phyloP scores from a whole-genome alignment of 2,113 vertebrate species.

The Nycticryphes semicollaris region DNA sequence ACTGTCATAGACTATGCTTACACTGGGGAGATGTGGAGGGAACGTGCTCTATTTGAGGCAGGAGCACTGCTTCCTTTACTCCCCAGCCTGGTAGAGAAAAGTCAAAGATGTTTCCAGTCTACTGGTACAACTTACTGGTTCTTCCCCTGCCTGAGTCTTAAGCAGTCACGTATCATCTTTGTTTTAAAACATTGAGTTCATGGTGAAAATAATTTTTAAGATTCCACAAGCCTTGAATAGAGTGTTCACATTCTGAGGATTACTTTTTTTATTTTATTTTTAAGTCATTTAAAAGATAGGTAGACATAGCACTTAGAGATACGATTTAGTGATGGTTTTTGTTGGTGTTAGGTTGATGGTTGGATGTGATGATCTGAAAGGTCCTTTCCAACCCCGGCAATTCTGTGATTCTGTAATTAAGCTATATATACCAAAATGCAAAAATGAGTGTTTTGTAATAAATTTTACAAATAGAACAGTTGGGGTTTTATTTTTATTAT shows the following conservation, averaged over 20 bases:
- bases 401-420: no score
- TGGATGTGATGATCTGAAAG: no score
- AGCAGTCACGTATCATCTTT: not conserved
- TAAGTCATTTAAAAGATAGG: not conserved
- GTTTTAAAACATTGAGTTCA: not conserved
- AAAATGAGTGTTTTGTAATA: not conserved
- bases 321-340: no score
- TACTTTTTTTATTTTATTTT: not conserved
- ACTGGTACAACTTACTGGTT: not conserved
- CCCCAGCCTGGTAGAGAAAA: not conserved
- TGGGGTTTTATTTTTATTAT: not conserved
- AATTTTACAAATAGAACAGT: not conserved
- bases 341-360: no score
- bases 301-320: no score
- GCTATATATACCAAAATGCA: not conserved
- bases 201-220: not conserved
- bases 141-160: not conserved
- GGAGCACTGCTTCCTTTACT: not conserved
- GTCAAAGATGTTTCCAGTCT: not conserved
- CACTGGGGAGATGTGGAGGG: not conserved
- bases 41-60: not conserved
- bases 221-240: not conserved
- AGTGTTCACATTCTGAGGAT: not conserved
- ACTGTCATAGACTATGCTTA: fast-evolving
- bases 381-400: no score